Percentiles rank a stretch among this genome's conserved stretches.
Conservation (phyloP, 2,888 invertebrate species). For the Andrena praecox region DNA sequence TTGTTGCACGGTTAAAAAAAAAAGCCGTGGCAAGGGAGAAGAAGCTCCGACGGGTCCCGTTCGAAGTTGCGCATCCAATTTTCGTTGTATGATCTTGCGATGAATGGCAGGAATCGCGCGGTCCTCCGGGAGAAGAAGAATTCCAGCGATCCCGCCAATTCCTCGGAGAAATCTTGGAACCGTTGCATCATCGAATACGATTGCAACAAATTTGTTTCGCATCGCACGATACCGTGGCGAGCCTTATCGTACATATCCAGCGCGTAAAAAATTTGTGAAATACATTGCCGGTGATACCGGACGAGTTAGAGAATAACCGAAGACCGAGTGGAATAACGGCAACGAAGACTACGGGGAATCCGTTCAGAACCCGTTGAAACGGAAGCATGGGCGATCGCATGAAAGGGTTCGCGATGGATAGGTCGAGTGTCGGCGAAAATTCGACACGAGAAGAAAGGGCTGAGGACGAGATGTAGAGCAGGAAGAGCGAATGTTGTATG, state of each 20-base stretch:
- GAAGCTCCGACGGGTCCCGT: conserved; percentile 35
- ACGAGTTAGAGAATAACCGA: background rate
- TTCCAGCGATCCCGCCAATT: conserved; percentile 74
- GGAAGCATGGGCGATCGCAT: background rate
- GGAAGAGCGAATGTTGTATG: background rate
- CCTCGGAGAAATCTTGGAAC: conserved; percentile 84
- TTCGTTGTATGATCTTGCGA: conserved; percentile 77
- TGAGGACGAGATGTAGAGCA: background rate
- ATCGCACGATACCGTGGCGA: conserved; percentile 65
- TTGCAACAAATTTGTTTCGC: conserved; percentile 79
- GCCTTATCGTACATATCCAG: background rate
- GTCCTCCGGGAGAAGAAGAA: conserved; percentile 63
- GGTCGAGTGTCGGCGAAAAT: background rate
- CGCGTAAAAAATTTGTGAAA: conserved; percentile 74
- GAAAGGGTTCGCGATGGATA: background rate
- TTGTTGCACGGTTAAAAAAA: background rate
- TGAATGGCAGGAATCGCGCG: conserved; percentile 71
- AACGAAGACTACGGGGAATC: background rate
- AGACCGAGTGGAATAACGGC: background rate
- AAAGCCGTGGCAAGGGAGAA: background rate
- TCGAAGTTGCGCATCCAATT: conserved; percentile 72
- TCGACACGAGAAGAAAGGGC: conserved; percentile 17
- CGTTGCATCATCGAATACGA: conserved; percentile 79
- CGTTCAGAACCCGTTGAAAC: too few species aligned
- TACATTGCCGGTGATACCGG: conserved; percentile 71